Percentiles rank a stretch among this genome's conserved stretches.
Evolutionary conservation across 2,888 invertebrate species (phyloP).

Genomic region (Therioaphis trifolii): DNA sequence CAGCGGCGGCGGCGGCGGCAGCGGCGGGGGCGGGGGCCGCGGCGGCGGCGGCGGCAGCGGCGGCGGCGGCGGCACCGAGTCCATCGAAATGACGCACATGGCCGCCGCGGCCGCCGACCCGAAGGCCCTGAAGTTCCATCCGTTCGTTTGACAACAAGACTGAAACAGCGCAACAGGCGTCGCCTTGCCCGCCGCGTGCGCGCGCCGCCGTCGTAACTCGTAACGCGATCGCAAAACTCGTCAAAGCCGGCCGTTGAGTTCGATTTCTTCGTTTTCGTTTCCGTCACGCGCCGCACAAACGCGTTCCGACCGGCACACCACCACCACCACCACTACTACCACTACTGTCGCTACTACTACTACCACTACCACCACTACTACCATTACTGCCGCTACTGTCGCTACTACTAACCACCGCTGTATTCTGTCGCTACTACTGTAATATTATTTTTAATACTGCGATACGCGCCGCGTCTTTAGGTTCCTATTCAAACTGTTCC

Average conservation of each 20-base stretch:
- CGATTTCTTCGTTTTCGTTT: not conserved
- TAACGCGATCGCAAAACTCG: not conserved
- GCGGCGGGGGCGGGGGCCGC: not conserved
- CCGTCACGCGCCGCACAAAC: not conserved
- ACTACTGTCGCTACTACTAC: too few species aligned
- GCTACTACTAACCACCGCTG: too few species aligned
- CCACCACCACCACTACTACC: not conserved
- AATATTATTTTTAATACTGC: too few species aligned
- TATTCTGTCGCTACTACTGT: too few species aligned
- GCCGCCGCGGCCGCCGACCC: not conserved
- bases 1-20: not conserved
- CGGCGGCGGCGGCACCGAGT: not conserved
- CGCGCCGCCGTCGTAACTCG: not conserved
- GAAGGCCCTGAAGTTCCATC: constrained; percentile 35
- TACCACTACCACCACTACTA: too few species aligned
- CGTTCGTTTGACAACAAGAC: constrained; percentile 59
- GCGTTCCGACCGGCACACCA: not conserved
- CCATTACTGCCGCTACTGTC: too few species aligned
- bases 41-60: not conserved
- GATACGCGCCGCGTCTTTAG: not conserved
- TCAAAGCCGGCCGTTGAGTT: not conserved
- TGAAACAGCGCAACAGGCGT: not conserved
- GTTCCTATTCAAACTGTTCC: not conserved
- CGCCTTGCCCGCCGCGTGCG: not conserved
- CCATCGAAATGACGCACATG: constrained; percentile 48